A percentile compares a stretch with the other conserved stretches of the same genome.
Evolutionary conservation across 2,113 vertebrate species (phyloP).

Genomic region (Sialia sialis): DNA sequence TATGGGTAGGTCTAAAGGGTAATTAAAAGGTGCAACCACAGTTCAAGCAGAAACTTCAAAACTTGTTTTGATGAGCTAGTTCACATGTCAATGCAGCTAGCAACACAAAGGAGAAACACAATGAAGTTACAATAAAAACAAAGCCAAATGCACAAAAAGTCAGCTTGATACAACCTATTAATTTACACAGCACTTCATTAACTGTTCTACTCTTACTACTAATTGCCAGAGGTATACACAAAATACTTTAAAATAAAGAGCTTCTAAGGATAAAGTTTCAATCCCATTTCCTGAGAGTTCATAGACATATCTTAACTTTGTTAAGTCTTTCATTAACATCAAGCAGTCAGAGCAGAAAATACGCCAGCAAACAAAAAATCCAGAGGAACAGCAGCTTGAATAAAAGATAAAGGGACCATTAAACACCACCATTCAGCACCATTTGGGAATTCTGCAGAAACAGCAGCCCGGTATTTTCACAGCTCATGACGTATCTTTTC

Average conservation of each 20-base stretch:
- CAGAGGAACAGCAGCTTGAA: neutral
- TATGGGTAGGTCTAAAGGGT: neutral
- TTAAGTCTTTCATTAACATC: neutral
- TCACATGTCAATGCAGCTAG: neutral
- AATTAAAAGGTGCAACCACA: neutral
- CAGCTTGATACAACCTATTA: neutral
- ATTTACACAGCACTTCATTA: neutral
- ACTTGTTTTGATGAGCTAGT: neutral
- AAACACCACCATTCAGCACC: slow-evolving; percentile 21
- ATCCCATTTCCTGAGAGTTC: neutral
- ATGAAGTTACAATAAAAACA: neutral
- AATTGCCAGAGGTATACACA: neutral
- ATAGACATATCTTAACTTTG: neutral
- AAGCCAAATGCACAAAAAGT: neutral
- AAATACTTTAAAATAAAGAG: neutral
- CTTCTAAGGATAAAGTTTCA: neutral
- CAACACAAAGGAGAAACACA: neutral
- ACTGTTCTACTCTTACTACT: neutral
- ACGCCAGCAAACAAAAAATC: neutral
- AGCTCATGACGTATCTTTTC: neutral
- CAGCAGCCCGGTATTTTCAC: slow-evolving; percentile 10
- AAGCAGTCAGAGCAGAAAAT: neutral
- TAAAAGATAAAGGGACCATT: neutral
- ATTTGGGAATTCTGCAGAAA: slow-evolving; percentile 23
- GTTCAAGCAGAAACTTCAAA: neutral